A percentile compares a stretch with the other conserved stretches of the same genome.
Evolutionary conservation across 2,113 vertebrate genomes (phyloP).

Genomic region (Tretioscincus oriximinensis): DNA sequence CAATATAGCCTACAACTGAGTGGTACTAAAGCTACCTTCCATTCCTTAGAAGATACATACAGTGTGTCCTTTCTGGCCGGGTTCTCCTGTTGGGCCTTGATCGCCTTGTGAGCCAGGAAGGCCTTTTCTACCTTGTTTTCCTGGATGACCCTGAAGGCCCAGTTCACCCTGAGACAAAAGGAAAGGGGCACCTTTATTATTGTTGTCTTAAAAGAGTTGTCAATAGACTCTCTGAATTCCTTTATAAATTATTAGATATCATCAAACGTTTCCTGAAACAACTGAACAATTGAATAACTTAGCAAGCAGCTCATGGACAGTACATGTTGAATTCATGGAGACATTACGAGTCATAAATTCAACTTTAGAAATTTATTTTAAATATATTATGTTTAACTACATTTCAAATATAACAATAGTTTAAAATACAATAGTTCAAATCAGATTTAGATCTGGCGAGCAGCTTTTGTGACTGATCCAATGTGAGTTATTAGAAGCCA

Average conservation of each 20-base stretch:
- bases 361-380: too few species aligned
- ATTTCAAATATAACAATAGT: too few species aligned
- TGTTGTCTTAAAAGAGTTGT: neutral
- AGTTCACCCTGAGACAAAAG: conserved; percentile 80
- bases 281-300: too few species aligned
- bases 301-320: neutral
- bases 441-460: too few species aligned
- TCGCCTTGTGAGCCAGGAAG: conserved; percentile 81
- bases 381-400: too few species aligned
- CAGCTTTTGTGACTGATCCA: too few species aligned
- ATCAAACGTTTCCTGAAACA: too few species aligned
- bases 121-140: conserved; percentile 82
- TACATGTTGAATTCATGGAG: too few species aligned
- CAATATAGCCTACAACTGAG: neutral
- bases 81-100: conserved; percentile 84
- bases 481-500: too few species aligned
- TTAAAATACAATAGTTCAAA: too few species aligned
- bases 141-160: conserved; percentile 85
- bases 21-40: neutral
- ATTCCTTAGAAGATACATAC: conserved; percentile 72
- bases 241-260: neutral
- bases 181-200: conserved; percentile 6
- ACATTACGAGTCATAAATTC: too few species aligned
- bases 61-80: conserved; percentile 83
- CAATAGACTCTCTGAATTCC: neutral